Evolutionary conservation across 2,113 vertebrate species (phyloP).

Genomic region (Gila orcuttii): DNA sequence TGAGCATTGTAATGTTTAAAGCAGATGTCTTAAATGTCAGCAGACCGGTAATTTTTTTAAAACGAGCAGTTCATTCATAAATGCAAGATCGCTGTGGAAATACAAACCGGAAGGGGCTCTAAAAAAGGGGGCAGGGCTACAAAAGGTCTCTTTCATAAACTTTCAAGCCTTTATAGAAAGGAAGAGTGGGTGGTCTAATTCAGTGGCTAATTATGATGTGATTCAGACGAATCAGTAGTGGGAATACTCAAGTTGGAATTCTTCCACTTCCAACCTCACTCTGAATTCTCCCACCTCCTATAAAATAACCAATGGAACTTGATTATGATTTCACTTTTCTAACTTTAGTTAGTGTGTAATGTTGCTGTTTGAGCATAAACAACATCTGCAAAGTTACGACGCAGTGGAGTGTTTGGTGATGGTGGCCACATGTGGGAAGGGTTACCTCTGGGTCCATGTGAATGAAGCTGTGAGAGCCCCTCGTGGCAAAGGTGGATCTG

Average conservation of each 20-base stretch:
- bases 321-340: too few relatives aligned
- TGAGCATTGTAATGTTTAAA: too few relatives aligned
- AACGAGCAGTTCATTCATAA: too few relatives aligned
- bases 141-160: too few relatives aligned
- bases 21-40: too few relatives aligned
- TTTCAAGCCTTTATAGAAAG: background rate
- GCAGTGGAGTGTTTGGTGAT: background rate
- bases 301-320: background rate
- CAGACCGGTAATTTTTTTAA: too few relatives aligned
- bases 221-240: background rate
- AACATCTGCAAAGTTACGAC: too few relatives aligned
- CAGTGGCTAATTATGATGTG: background rate
- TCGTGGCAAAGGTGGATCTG: constrained; percentile 78
- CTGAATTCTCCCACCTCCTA: background rate
- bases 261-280: background rate
- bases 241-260: background rate
- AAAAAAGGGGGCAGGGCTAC: too few relatives aligned
- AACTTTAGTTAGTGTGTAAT: too few relatives aligned
- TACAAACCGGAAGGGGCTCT: too few relatives aligned
- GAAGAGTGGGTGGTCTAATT: background rate
- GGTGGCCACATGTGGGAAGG: background rate
- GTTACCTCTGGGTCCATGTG: constrained; percentile 90
- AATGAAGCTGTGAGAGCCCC: constrained; percentile 87
- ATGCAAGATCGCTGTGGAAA: too few relatives aligned
- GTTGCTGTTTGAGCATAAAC: too few relatives aligned